Base-by-base conservation (phyloP, 2,797 vertebrate species). In the Enteromius treurensis region DNA sequence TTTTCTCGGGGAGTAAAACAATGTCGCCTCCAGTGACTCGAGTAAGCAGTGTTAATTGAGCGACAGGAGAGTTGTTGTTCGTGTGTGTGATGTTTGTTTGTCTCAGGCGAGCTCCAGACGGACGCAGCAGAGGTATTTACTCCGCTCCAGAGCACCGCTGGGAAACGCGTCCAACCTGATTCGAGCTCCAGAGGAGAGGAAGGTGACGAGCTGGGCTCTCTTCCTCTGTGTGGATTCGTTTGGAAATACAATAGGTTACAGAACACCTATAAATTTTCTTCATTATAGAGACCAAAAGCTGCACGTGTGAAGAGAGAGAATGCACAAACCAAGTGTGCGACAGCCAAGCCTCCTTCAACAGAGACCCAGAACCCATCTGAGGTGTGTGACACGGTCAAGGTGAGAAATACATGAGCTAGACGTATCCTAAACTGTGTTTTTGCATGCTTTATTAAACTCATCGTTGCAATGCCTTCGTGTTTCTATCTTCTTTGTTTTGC, bases 121-220 rank as follows among this genome's bases (percentile, higher is more conserved):
- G 40, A 42, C 7, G 40, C 8, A 42, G 40, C 40, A 8, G 40
- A 42, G 40, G 40, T 42, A 80, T 32, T 58, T 45, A 2, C 79
- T 80, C 21, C n/a, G 79, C 9, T 80, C 79, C n/a, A 55, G 67
- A 23, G 79, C 32, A 0, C 67, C 79, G 2, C 45, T 80, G 9
- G 79, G 79, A 80, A 45, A 80, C 51, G 67, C 79, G 9, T 80
- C 79, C 15, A 80, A 80, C 21, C 6, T 68, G 29, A 55, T 68
- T 3, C 42, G 37, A 70, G 67, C 11, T 13, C 67, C 37, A 23
- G 78, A 29, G 13, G 34, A 29, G 51, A 53, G n/a, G n/a, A 80
- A 47, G 68, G 79, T 71, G 60, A 26, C 45, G 40, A 42, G 40
- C 40, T 42, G 40, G 40, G 40, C 34, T 34, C 34, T 34, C 4